A percentile compares a stretch with the other conserved stretches of the same genome.
These are phyloP conservation scores for Megatriorchis doriae DNA, from an alignment of 2,113 vertebrate genomes.

Conservation along the genomic window DNA sequence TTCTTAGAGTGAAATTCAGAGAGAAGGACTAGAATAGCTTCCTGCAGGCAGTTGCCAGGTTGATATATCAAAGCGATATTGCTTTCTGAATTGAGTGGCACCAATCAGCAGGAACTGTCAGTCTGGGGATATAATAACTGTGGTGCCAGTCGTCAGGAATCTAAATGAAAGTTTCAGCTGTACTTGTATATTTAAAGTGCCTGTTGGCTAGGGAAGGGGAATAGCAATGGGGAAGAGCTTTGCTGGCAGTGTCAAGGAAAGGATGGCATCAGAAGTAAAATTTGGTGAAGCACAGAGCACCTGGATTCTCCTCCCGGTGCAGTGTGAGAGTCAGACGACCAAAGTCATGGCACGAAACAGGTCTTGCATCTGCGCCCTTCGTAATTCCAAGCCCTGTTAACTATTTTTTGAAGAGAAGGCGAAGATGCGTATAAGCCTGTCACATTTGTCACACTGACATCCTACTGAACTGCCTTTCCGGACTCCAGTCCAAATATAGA, in stretches of 20 bases:
- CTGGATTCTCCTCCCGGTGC: not conserved
- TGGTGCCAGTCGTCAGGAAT: conserved; percentile 52
- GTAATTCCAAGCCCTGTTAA: not conserved
- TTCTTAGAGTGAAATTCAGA: conserved; percentile 48
- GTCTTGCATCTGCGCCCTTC: not conserved
- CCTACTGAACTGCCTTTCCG: not conserved
- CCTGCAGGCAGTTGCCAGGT: conserved; percentile 54
- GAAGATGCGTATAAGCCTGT: not conserved
- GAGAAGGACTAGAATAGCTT: conserved; percentile 57
- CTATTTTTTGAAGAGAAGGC: not conserved
- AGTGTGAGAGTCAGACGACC: not conserved
- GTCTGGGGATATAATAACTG: conserved; percentile 53
- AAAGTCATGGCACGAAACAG: not conserved
- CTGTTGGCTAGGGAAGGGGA: not conserved
- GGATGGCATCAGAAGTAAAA: not conserved
- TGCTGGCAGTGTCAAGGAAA: not conserved
- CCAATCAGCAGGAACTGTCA: conserved; percentile 62
- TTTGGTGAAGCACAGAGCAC: not conserved
- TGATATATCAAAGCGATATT: conserved; percentile 51
- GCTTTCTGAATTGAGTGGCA: conserved; percentile 61
- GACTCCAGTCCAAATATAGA: conserved; percentile 25
- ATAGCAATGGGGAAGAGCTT: not conserved
- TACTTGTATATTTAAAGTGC: conserved; percentile 29
- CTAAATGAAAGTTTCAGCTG: conserved; percentile 40
- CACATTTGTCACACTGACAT: conserved; percentile 1